Conservation (phyloP, 2,797 vertebrate genomes). For the Podargus strigoides region DNA sequence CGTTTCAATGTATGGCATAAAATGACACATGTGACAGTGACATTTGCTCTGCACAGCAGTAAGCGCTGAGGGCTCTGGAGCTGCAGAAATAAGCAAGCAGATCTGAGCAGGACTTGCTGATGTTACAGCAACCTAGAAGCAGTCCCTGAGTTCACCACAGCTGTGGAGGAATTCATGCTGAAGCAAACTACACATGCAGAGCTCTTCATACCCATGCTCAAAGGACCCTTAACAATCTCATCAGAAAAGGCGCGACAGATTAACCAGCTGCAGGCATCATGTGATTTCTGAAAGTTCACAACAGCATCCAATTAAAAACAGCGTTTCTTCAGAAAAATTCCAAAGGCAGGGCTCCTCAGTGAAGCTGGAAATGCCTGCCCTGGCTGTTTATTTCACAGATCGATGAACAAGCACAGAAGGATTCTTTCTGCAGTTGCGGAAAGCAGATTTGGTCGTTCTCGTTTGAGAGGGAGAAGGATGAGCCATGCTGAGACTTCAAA, state of each 20-base stretch:
- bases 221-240: not conserved
- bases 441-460: not conserved
- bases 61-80: not conserved
- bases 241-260: not conserved
- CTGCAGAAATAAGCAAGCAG: not conserved
- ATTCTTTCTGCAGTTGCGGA: not conserved
- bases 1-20: rapidly evolving
- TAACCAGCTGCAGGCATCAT: not conserved
- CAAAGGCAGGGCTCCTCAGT: not conserved
- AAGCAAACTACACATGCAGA: not conserved
- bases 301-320: not conserved
- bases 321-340: not conserved
- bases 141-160: not conserved
- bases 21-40: rapidly evolving
- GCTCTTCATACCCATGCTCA: not conserved
- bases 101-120: not conserved
- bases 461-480: rapidly evolving
- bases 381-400: not conserved
- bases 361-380: not conserved
- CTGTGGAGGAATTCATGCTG: not conserved
- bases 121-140: not conserved
- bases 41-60: not conserved
- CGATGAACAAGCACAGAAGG: not conserved
- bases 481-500: not conserved
- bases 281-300: not conserved